Percentiles rank a stretch among this genome's conserved stretches.
These are phyloP conservation scores for Clarias gariepinus DNA, from an alignment of 2,113 vertebrate species.

Conservation along the genomic window DNA sequence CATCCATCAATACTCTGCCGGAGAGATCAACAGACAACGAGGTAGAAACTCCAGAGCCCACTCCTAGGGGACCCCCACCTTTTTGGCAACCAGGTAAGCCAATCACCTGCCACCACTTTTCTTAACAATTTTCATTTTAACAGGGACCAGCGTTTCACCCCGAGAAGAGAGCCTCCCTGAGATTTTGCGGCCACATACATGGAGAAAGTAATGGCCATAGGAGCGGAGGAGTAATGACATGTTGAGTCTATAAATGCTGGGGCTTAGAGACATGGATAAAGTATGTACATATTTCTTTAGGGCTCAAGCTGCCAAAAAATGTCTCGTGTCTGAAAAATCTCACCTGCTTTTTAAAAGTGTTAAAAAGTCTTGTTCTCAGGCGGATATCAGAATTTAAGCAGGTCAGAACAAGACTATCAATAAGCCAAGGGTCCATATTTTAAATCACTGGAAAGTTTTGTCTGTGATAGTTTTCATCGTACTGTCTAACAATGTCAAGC, in stretches of 20 bases:
- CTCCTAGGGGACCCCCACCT: conserved; percentile 70
- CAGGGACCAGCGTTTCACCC: conserved; percentile 14
- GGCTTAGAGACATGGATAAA: conserved; percentile 29
- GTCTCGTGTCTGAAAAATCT: conserved; percentile 20
- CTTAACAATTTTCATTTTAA: conserved; percentile 8
- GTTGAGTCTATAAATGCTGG: conserved; percentile 41
- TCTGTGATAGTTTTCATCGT: neutral
- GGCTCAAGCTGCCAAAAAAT: conserved; percentile 24
- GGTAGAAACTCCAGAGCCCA: conserved; percentile 76
- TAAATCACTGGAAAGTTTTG: neutral
- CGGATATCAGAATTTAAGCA: conserved; percentile 4
- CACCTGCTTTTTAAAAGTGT: conserved; percentile 20
- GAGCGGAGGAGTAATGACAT: conserved; percentile 41
- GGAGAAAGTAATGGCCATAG: conserved; percentile 26
- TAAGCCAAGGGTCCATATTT: neutral
- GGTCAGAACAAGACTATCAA: neutral
- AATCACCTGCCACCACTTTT: conserved; percentile 23
- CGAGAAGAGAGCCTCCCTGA: conserved; percentile 9
- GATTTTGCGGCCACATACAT: conserved; percentile 29
- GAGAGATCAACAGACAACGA: conserved; percentile 75
- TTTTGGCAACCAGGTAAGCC: conserved; percentile 47
- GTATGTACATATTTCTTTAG: conserved; percentile 33
- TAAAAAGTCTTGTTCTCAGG: conserved; percentile 20
- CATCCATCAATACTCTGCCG: conserved; percentile 70
- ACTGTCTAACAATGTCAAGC: neutral